Percentiles rank a stretch among this genome's conserved stretches.
Evolutionary conservation across 2,797 vertebrate genomes (phyloP).

Genomic region (Hydrophis major): DNA sequence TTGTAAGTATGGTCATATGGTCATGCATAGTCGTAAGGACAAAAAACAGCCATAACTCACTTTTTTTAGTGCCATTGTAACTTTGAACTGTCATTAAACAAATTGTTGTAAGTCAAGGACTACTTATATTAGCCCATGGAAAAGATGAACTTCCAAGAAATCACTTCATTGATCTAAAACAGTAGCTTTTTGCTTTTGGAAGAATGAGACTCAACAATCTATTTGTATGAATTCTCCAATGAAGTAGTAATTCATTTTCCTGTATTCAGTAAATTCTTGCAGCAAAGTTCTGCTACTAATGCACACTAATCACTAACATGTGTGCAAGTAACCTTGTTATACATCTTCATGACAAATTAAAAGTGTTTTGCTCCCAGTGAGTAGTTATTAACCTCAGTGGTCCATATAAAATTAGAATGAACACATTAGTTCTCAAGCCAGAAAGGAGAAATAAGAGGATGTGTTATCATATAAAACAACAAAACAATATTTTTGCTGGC

Average conservation of each 20-base stretch:
- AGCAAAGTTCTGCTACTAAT: slow-evolving; percentile 33
- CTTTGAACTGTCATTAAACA: background rate
- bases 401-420: slow-evolving; percentile 22
- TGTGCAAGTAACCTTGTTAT: background rate
- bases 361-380: slow-evolving; percentile 1
- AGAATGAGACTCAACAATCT: background rate
- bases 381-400: slow-evolving; percentile 11
- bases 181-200: background rate
- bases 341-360: slow-evolving; percentile 17
- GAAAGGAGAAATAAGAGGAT: background rate
- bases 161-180: background rate
- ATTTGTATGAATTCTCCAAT: background rate
- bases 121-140: background rate
- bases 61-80: background rate
- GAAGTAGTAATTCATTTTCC: background rate
- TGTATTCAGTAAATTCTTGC: slow-evolving; percentile 22
- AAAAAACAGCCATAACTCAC: background rate
- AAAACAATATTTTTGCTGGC: slow-evolving; percentile 26
- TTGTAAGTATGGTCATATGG: background rate
- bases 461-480: background rate
- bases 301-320: slow-evolving; percentile 15
- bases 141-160: background rate
- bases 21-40: background rate
- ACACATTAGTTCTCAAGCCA: background rate
- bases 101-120: background rate